Conservation (phyloP, 2,888 invertebrate genomes). For the Pantelozetes paolii region DNA sequence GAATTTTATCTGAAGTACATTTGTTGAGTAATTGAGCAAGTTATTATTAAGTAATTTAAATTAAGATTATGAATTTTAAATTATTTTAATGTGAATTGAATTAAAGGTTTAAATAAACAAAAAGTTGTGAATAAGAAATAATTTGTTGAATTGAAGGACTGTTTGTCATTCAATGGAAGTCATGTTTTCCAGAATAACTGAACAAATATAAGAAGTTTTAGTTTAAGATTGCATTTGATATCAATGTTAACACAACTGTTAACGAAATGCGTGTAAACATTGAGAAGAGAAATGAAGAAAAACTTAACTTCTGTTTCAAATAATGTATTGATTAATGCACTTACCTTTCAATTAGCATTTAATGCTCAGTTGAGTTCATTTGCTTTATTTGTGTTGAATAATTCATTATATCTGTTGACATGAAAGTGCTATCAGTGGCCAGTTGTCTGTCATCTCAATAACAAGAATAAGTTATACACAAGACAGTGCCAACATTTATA, state of each 20-base stretch:
- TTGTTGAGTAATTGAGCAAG: no score
- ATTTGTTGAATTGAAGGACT: no score
- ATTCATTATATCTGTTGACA: conserved; percentile 11
- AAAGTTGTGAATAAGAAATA: no score
- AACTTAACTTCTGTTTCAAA: not conserved
- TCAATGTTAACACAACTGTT: not conserved
- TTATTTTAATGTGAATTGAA: no score
- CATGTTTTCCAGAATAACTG: no score
- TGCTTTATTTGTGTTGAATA: conserved; percentile 4
- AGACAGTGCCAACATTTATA: not conserved
- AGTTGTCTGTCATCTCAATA: not conserved
- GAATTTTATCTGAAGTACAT: no score
- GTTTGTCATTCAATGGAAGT: no score
- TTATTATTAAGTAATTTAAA: no score
- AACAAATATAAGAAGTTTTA: no score
- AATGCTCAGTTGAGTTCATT: not conserved
- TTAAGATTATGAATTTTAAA: no score
- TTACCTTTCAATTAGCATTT: conserved; percentile 21
- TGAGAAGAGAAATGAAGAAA: not conserved
- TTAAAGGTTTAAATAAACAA: no score
- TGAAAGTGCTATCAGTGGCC: conserved; percentile 16
- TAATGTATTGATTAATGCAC: conserved; percentile 22
- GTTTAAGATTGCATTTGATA: not conserved
- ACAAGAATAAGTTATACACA: not conserved
- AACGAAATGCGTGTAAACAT: not conserved